phyloP scores from a whole-genome alignment of 2,888 invertebrate genomes.

The Drosophila cognata region DNA sequence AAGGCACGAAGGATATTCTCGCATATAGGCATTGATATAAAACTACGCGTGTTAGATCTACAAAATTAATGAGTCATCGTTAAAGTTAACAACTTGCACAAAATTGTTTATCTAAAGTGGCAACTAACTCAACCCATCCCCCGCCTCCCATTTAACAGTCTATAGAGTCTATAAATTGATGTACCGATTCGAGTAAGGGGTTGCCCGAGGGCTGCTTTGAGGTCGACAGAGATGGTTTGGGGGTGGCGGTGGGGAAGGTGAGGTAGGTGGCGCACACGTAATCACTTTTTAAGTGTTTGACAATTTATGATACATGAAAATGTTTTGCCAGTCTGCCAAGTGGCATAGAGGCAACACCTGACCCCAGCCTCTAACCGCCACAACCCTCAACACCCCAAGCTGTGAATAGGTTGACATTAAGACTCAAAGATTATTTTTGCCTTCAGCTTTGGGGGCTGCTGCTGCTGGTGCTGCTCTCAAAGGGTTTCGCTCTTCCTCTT shows the following conservation, averaged over 20 bases:
- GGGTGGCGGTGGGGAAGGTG: not conserved
- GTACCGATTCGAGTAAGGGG: slow-evolving; percentile 38
- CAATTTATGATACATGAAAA: slow-evolving; percentile 81
- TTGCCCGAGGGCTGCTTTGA: slow-evolving; percentile 9
- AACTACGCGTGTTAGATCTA: slow-evolving; percentile 56
- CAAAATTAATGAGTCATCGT: slow-evolving; percentile 80
- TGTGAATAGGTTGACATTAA: slow-evolving; percentile 52
- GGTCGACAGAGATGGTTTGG: slow-evolving; percentile 4
- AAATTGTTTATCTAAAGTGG: slow-evolving; percentile 79
- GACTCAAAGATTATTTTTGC: slow-evolving; percentile 72
- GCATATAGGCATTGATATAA: slow-evolving; percentile 29
- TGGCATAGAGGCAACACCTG: slow-evolving; percentile 38
- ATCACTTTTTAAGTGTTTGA: slow-evolving; percentile 81
- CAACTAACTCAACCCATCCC: slow-evolving; percentile 34
- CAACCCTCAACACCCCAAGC: not conserved
- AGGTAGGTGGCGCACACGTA: slow-evolving; percentile 73
- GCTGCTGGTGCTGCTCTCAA: slow-evolving; percentile 52
- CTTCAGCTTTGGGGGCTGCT: slow-evolving; percentile 21
- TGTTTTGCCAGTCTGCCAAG: slow-evolving; percentile 49
- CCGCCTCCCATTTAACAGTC: not conserved
- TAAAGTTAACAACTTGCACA: slow-evolving; percentile 78
- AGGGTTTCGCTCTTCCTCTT: slow-evolving; percentile 49
- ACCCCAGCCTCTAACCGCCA: not conserved
- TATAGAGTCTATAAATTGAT: slow-evolving; percentile 64
- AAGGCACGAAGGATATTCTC: slow-evolving; percentile 6